Evolutionary conservation across 2,797 vertebrate genomes (phyloP).

Genomic region (Labeo calbasu): DNA sequence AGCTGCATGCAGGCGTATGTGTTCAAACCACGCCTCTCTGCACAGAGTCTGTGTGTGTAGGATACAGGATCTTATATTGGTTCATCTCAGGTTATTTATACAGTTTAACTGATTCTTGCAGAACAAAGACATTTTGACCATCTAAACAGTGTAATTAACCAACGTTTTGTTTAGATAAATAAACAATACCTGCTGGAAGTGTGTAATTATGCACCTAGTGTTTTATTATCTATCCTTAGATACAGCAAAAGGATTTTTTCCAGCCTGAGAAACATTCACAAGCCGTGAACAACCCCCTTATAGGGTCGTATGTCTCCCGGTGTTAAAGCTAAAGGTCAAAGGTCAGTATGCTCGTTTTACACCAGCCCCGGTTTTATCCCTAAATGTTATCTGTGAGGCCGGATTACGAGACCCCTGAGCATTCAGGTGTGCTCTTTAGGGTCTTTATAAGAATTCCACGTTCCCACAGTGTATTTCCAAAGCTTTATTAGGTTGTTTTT

Average conservation of each 20-base stretch:
- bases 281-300: background rate
- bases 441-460: constrained; percentile 64
- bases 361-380: constrained; percentile 31
- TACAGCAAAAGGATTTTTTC: background rate
- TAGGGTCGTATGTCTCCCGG: background rate
- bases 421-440: constrained; percentile 65
- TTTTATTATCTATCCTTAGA: background rate
- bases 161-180: background rate
- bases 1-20: background rate
- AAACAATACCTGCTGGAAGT: background rate
- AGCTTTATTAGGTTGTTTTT: constrained; percentile 51
- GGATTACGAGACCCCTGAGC: constrained; percentile 56
- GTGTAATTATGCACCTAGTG: background rate
- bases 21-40: constrained; percentile 11
- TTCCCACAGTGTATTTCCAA: constrained; percentile 2
- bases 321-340: constrained; percentile 52
- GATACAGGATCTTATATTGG: background rate
- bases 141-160: background rate
- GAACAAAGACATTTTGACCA: background rate
- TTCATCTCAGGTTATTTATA: constrained; percentile 14
- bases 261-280: background rate
- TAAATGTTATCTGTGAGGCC: constrained; percentile 14
- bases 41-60: constrained; percentile 22
- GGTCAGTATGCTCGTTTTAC: constrained; percentile 27
- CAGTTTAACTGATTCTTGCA: background rate